These are phyloP conservation scores for Proterorhinus semilunaris DNA, from an alignment of 2,113 vertebrate genomes.

Conservation along the genomic window DNA sequence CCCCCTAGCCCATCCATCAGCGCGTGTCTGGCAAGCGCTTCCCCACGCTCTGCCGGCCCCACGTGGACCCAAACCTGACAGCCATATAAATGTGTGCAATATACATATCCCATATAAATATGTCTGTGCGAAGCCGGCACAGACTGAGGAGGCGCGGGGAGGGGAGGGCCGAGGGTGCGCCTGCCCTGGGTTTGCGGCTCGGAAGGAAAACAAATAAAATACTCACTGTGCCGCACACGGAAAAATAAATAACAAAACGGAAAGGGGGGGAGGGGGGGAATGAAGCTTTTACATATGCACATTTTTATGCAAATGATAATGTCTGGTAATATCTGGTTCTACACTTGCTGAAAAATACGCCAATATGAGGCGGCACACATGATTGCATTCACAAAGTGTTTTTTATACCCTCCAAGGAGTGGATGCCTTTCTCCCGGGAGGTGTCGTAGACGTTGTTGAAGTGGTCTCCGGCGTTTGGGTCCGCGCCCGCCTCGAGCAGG, in stretches of 20 bases:
- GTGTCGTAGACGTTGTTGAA: constrained; percentile 93
- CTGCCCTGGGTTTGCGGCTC: constrained; percentile 37
- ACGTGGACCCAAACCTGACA: constrained; percentile 87
- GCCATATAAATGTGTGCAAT: constrained; percentile 99
- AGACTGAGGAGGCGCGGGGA: constrained; percentile 35
- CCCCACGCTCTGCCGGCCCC: constrained; percentile 80
- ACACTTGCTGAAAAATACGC: constrained; percentile 30
- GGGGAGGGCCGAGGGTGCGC: constrained; percentile 28
- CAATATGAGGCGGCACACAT: constrained; percentile 6
- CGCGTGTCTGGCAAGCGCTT: constrained; percentile 89
- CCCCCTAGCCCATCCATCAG: constrained; percentile 91
- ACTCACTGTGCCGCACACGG: constrained; percentile 47
- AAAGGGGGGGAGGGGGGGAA: constrained; percentile 23
- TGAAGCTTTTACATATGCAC: constrained; percentile 77
- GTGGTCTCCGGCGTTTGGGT: constrained; percentile 89
- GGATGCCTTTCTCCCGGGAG: constrained; percentile 87
- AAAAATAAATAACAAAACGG: constrained; percentile 61
- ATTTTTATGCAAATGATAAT: constrained; percentile 66
- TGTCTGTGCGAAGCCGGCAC: constrained; percentile 75
- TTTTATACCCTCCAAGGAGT: constrained; percentile 91
- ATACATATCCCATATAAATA: constrained; percentile 89
- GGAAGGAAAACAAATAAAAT: constrained; percentile 68
- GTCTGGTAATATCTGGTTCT: constrained; percentile 56
- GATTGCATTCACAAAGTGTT: not conserved
- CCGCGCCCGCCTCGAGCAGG: constrained; percentile 85